Evolutionary conservation across 2,888 invertebrate species (phyloP).

Genomic region (Sialis fuliginosa): DNA sequence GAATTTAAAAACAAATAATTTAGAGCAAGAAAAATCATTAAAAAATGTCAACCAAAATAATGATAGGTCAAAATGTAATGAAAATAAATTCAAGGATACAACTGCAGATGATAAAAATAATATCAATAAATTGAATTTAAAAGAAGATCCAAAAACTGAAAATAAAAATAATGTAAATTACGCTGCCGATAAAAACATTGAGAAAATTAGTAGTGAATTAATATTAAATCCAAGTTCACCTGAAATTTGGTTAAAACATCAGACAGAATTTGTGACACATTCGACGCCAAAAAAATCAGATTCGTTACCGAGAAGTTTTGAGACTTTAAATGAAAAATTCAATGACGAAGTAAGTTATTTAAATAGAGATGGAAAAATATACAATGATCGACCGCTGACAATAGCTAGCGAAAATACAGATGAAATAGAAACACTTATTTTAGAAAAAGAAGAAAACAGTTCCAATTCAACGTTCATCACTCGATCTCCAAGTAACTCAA

Average conservation of each 20-base stretch:
- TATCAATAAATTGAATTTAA: slow-evolving; percentile 1
- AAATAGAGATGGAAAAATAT: slow-evolving; percentile 40
- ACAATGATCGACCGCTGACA: slow-evolving; percentile 46
- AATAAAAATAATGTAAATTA: background rate
- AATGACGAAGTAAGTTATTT: slow-evolving; percentile 31
- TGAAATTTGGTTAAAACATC: slow-evolving; percentile 52
- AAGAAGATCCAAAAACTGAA: slow-evolving; percentile 1
- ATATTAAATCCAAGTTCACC: slow-evolving; percentile 30
- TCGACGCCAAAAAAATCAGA: slow-evolving; percentile 52
- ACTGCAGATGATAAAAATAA: background rate
- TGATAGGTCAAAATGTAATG: background rate
- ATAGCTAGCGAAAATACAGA: slow-evolving; percentile 51
- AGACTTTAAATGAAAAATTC: slow-evolving; percentile 37
- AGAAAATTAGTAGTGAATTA: background rate
- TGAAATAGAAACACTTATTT: slow-evolving; percentile 41
- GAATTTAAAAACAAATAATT: slow-evolving; percentile 2
- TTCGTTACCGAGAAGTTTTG: slow-evolving; percentile 62
- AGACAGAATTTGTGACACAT: slow-evolving; percentile 48
- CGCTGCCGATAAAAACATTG: too few relatives aligned
- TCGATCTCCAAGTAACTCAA: slow-evolving; percentile 32
- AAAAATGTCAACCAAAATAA: background rate
- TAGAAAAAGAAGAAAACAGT: slow-evolving; percentile 21
- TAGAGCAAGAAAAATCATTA: background rate
- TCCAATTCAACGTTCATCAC: slow-evolving; percentile 19
- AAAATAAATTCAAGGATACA: too few relatives aligned